Evolutionary conservation across 2,113 vertebrate species (phyloP), one percentile per base, ranked within the genome.

Genomic region (Procavia capensis): DNA sequence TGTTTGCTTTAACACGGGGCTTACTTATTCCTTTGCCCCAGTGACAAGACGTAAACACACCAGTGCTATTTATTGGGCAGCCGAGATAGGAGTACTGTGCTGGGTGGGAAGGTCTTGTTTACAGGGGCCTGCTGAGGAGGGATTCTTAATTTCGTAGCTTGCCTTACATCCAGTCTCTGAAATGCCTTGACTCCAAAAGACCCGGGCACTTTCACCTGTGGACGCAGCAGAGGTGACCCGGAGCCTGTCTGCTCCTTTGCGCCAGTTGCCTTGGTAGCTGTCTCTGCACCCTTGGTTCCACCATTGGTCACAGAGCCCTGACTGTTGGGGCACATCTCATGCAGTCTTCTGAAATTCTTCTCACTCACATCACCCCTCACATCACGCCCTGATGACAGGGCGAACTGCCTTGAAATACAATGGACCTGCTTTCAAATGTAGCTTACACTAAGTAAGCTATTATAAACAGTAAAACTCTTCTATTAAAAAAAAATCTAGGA

Each of bases 1-100:
- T 90, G 47, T 91, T 95, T 88, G 47, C 39, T 90, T 87, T 90
- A 80, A 74, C 3, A 6, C 63, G 82, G 66, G 36, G 20, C 34
- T 96, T 90, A 36, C 50, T 96, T 90, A 36, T 45, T 95, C 47
- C 66, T 93, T 92, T 36, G 45, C 91, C 47, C 79, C 5, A 57
- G 10, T 43, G 59, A 75, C 75, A 68, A 81, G 89, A 96, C 39
- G 80, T 91, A 94, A 96, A 94, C 79, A 83, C 41, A 88, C 61
- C 63, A 78, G 41, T 70, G 36, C 45, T 78, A 68, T 93, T 96
- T 90, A 84, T 54, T 41, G 41, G 79, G 31, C 50, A 84, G 92
- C 68, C 31, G 76, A 39, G 6, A 76, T 50, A 50, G 74, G 39
- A 41, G n/a, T 93, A 86, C 63, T 47, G 25, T 83, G 68, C 54